phyloP scores from a whole-genome alignment of 53 echinoderm and acorn worm species.

The Actinopyga echinites region DNA sequence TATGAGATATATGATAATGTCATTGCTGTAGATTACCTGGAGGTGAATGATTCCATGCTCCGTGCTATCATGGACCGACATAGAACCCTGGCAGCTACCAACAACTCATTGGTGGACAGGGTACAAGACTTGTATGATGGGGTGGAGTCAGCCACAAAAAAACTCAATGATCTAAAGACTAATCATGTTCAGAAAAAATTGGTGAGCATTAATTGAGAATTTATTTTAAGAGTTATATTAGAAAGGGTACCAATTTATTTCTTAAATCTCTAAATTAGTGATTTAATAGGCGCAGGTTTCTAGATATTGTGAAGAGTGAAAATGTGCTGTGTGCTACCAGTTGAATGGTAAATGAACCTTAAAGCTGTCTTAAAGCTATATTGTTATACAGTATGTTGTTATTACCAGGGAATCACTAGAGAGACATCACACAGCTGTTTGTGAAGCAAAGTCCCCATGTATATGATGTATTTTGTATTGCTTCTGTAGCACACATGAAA shows the following conservation, averaged over 20 bases:
- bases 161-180: conserved; percentile 78
- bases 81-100: conserved; percentile 83
- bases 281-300: too few relatives aligned
- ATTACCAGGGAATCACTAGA: too few relatives aligned
- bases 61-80: conserved; percentile 93
- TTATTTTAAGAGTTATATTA: not conserved
- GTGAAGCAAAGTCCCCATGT: too few relatives aligned
- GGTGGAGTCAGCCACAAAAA: conserved; percentile 74
- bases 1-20: too few relatives aligned
- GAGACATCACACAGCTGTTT: too few relatives aligned
- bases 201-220: conserved; percentile 52
- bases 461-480: too few relatives aligned
- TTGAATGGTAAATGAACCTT: too few relatives aligned
- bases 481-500: too few relatives aligned
- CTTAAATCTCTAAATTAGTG: not conserved
- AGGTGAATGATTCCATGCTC: conserved; percentile 96
- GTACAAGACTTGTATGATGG: conserved; percentile 82
- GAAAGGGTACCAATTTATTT: not conserved
- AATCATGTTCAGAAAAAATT: conserved; percentile 87
- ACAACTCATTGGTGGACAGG: conserved; percentile 63
- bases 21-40: conserved; percentile 71
- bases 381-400: too few relatives aligned
- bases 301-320: too few relatives aligned
- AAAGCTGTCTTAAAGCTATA: too few relatives aligned
- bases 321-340: too few relatives aligned